Conservation (phyloP, 2,113 vertebrate genomes). For the Zosterops hypoxanthus region DNA sequence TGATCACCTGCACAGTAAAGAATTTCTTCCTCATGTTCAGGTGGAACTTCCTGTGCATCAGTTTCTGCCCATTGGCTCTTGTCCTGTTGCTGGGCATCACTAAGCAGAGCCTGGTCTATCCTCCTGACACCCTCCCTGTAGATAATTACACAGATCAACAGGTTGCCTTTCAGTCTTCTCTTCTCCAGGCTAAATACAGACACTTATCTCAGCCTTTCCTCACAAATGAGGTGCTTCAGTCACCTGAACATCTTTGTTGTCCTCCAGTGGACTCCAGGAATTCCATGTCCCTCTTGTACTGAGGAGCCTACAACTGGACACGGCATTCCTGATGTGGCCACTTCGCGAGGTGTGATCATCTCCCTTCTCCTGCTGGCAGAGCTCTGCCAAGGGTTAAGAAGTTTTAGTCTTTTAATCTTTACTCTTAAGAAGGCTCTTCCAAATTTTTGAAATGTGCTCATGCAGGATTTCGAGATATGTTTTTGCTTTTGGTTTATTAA, state of each 20-base stretch:
- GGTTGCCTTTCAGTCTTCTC: neutral
- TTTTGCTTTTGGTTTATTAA: neutral
- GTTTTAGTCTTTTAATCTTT: neutral
- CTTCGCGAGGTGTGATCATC: neutral
- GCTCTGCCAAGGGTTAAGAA: neutral
- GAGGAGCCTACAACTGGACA: neutral
- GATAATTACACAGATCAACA: fast-evolving
- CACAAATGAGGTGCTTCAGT: neutral
- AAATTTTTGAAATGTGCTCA: neutral
- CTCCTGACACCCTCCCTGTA: neutral
- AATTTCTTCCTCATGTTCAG: neutral
- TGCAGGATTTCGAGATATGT: neutral
- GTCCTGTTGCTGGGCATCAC: neutral
- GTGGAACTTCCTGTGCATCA: neutral
- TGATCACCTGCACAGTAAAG: neutral
- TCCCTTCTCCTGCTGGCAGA: fast-evolving
- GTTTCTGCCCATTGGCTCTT: fast-evolving
- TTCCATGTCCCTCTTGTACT: neutral
- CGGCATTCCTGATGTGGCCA: neutral
- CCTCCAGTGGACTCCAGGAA: neutral
- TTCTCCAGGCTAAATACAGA: neutral
- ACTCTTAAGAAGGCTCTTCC: neutral
- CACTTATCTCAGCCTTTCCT: neutral
- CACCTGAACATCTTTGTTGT: neutral
- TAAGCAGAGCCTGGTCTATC: neutral